Conservation (phyloP, 1,140 invertebrate genomes). For the Polyergus mexicanus region DNA sequence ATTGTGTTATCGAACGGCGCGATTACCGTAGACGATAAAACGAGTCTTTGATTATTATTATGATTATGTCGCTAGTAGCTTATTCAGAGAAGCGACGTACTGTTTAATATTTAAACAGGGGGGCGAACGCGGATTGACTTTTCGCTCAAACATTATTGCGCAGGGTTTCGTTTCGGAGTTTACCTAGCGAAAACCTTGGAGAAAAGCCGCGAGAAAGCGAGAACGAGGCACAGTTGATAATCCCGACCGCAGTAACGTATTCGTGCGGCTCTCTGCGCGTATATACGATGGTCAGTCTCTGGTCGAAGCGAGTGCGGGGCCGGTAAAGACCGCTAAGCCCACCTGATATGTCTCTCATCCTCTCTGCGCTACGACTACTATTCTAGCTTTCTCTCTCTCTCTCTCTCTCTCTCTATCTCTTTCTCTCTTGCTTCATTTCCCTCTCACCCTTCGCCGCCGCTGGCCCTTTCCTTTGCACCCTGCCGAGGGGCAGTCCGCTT, state of each 20-base stretch:
- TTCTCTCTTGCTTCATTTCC: slow-evolving; percentile 44
- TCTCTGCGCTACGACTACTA: slow-evolving; percentile 45
- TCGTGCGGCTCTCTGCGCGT: slow-evolving; percentile 64
- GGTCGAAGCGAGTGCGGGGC: slow-evolving; percentile 81
- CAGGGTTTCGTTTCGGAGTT: background rate
- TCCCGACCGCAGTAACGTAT: slow-evolving; percentile 66
- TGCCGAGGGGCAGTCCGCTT: slow-evolving; percentile 76
- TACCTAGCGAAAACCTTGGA: slow-evolving; percentile 9
- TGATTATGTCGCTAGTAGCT: background rate
- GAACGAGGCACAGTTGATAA: slow-evolving; percentile 64
- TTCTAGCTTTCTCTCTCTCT: slow-evolving; percentile 47
- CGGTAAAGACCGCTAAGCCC: slow-evolving; percentile 84
- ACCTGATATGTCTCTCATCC: slow-evolving; percentile 81
- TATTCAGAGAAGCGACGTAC: background rate
- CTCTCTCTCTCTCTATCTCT: slow-evolving; percentile 24
- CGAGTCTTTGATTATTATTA: slow-evolving; percentile 20
- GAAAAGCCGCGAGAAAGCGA: slow-evolving; percentile 31
- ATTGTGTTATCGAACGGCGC: slow-evolving; percentile 20
- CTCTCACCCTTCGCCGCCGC: slow-evolving; percentile 26
- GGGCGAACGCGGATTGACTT: background rate
- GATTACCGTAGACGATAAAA: background rate
- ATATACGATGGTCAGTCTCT: slow-evolving; percentile 82
- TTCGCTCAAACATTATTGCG: slow-evolving; percentile 1
- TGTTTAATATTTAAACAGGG: slow-evolving; percentile 1
- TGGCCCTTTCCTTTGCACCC: slow-evolving; percentile 84